phyloP scores from a whole-genome alignment of 2,888 invertebrate species.

The Sycophila texana region DNA sequence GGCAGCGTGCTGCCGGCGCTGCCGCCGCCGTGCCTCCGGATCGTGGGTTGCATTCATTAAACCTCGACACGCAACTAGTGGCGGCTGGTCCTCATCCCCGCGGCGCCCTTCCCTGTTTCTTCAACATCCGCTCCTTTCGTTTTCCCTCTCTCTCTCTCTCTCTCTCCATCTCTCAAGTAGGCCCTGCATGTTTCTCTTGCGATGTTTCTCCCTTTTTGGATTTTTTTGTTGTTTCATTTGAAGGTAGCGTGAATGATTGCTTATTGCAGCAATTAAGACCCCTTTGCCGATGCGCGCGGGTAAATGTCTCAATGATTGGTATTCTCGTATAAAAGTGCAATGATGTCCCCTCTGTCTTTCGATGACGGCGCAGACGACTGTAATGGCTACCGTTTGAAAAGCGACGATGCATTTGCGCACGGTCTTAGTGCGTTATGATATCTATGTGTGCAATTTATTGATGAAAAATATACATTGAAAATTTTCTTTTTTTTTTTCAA shows the following conservation, averaged over 20 bases:
- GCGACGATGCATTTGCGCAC: constrained; percentile 8
- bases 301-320: constrained; percentile 57
- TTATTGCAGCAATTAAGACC: constrained; percentile 57
- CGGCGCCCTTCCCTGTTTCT: constrained; percentile 47
- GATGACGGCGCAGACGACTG: constrained; percentile 8
- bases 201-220: too few species aligned
- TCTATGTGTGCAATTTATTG: constrained; percentile 45
- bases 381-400: constrained; percentile 49
- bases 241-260: constrained; percentile 56
- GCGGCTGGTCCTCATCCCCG: constrained; percentile 63
- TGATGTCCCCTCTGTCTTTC: constrained; percentile 43
- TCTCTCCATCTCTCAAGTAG: constrained; percentile 19
- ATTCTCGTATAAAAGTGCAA: constrained; percentile 55
- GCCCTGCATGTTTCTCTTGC: too few species aligned
- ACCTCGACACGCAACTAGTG: constrained; percentile 77
- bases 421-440: constrained; percentile 26
- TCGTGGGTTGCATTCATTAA: constrained; percentile 81
- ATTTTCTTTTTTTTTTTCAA: constrained; percentile 17
- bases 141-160: constrained; percentile 17
- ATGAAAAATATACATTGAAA: constrained; percentile 48
- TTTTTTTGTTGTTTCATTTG: constrained; percentile 40
- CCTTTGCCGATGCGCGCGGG: constrained; percentile 47
- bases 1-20: constrained; percentile 9
- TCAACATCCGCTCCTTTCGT: background rate
- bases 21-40: constrained; percentile 68